Base-by-base conservation (phyloP, 1,140 invertebrate genomes). In the Akabosia matsudoensis region DNA sequence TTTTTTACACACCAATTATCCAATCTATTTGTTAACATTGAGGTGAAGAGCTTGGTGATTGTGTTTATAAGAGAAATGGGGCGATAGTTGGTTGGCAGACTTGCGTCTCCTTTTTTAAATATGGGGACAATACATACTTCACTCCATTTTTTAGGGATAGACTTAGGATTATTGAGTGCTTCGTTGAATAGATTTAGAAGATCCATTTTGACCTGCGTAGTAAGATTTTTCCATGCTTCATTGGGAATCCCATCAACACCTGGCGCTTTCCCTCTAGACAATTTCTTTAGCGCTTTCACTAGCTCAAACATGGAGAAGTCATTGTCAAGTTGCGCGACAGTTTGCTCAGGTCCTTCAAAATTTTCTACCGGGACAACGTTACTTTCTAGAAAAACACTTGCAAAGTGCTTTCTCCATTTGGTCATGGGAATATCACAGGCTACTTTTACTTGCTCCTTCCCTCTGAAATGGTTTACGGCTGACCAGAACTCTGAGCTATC, bases 181-280 rank as follows among this genome's bases (percentile, higher is more conserved):
- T 61, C 2, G 52, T 78, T 74, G 16, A 78, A 56, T 18, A 26
- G 22, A 13, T 75, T 51, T 0, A 74, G 31, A 1, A 78, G 37
- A 1, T n/a, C 2, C 4, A 33, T 18, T 71, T 30, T 24, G 16
- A 45, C 3, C 0, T 22, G 1, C 2, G n/a, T 13, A 16, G 26
- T 70, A 0, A 70, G 30, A 0, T 51, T 26, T 79, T 82, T 81
- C 64, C 77, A 73, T 14, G 79, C n/a, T 51, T 82, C 80, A 31
- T 71, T 74, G 0, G 61, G 24, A 24, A 82, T 79, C 24, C 73
- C 77, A 76, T 82, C 80, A n/a, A 31, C 37, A 70, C 80, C 81
- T 2, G 77, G 76, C 0, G 81, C 76, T 67, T 79, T 80, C 54
- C 77, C 76, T 34, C 73, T 78, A 33, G 78, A 74, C 37, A 82